A percentile compares a stretch with the other conserved stretches of the same genome.
phyloP scores from a whole-genome alignment of 37 sponge, comb jelly and placozoan species.

The Axinella damicornis region DNA sequence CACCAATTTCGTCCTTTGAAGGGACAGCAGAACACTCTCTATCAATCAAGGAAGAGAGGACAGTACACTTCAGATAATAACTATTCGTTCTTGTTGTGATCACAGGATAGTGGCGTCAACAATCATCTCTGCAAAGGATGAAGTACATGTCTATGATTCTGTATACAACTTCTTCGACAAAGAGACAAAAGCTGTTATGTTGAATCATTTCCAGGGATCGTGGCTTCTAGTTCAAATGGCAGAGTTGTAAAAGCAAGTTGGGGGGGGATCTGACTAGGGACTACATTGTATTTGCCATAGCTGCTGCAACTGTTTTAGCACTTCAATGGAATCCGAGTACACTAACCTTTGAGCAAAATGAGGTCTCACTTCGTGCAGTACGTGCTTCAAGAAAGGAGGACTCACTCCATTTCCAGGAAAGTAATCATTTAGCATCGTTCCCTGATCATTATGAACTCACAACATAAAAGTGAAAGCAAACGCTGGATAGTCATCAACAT shows the following conservation, averaged over 20 bases:
- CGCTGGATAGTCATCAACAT: too few species aligned
- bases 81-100: conserved; percentile 8
- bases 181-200: too few species aligned
- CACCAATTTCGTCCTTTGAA: too few species aligned
- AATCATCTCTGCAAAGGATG: neutral
- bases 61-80: neutral
- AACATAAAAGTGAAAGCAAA: too few species aligned
- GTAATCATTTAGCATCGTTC: neutral
- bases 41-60: too few species aligned
- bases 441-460: too few species aligned
- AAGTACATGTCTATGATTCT: conserved; percentile 46
- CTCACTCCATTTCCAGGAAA: conserved; percentile 33
- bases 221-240: neutral
- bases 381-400: conserved; percentile 34
- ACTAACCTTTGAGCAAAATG: conserved; percentile 30
- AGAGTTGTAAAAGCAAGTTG: neutral
- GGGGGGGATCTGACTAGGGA: conserved; percentile 15
- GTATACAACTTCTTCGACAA: too few species aligned
- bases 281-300: conserved; percentile 45
- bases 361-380: conserved; percentile 39
- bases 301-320: conserved; percentile 32
- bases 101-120: conserved; percentile 42
- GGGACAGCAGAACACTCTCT: too few species aligned
- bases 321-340: conserved; percentile 38
- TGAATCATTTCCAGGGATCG: neutral